Percentiles rank a stretch among this genome's conserved stretches.
These are phyloP conservation scores for Aplodontia rufa DNA, from an alignment of 2,113 vertebrate genomes.

Conservation along the genomic window DNA sequence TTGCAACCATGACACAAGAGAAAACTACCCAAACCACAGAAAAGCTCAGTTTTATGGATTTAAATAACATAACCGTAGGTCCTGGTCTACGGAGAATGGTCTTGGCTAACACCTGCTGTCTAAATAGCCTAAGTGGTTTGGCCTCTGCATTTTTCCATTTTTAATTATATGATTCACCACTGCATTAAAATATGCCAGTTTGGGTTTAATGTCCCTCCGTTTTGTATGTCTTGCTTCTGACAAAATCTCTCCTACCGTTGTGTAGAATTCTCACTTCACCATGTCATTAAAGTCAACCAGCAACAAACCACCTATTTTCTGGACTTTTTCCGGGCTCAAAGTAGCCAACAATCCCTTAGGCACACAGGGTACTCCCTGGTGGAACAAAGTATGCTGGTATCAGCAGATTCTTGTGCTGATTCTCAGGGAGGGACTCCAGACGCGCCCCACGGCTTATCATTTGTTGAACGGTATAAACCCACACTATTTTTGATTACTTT, in stretches of 20 bases:
- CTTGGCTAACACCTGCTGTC: background rate
- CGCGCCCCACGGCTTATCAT: background rate
- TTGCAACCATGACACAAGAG: background rate
- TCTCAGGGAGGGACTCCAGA: too few species aligned
- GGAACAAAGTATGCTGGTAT: background rate
- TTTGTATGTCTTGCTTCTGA: background rate
- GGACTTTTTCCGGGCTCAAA: background rate
- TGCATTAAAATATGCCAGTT: background rate
- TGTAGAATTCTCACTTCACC: background rate
- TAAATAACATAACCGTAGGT: background rate
- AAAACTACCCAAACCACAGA: background rate
- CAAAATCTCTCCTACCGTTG: background rate
- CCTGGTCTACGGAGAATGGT: background rate
- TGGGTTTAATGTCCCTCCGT: background rate
- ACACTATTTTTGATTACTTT: background rate
- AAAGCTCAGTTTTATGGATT: background rate
- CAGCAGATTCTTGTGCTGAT: background rate
- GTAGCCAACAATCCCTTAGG: background rate
- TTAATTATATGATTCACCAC: background rate
- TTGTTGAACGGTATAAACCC: background rate
- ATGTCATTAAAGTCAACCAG: background rate
- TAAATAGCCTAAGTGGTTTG: background rate
- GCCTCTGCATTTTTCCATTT: background rate
- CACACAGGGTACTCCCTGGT: accelerated
- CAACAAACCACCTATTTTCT: background rate